These are phyloP conservation scores for Drosophila sproati DNA, from an alignment of 1,140 invertebrate species.

Conservation along the genomic window DNA sequence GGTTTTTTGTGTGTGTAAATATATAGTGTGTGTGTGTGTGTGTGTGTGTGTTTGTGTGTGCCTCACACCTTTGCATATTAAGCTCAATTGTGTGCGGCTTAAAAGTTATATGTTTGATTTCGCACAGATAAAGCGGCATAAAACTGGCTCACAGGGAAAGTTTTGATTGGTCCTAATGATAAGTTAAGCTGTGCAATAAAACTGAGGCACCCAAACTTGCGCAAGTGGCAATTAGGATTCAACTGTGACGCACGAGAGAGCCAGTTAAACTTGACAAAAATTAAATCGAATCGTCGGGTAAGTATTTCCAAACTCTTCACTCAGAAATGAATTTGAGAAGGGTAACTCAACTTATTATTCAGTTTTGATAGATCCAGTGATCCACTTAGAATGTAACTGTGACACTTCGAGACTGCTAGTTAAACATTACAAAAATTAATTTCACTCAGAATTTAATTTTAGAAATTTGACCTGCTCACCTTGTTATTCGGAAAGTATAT, in stretches of 20 bases:
- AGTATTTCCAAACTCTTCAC: too few species aligned
- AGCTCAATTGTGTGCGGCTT: constrained; percentile 76
- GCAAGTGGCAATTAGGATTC: constrained; percentile 19
- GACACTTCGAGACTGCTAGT: too few species aligned
- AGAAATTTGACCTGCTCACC: too few species aligned
- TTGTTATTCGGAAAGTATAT: too few species aligned
- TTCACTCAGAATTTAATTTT: too few species aligned
- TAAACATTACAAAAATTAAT: too few species aligned
- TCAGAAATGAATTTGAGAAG: too few species aligned
- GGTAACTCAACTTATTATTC: too few species aligned
- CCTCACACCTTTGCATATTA: constrained; percentile 58
- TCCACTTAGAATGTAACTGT: too few species aligned
- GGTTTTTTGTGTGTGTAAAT: not conserved
- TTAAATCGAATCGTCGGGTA: not conserved
- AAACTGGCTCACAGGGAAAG: constrained; percentile 73
- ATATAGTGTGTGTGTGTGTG: not conserved
- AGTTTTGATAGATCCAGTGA: too few species aligned
- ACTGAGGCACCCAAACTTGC: constrained; percentile 7
- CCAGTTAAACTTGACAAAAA: not conserved
- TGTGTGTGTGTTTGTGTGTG: not conserved
- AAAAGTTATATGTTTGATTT: constrained; percentile 81
- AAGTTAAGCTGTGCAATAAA: constrained; percentile 62
- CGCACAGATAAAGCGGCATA: constrained; percentile 73
- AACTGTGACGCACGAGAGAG: not conserved
- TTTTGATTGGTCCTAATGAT: constrained; percentile 75